These are phyloP conservation scores for Micropoecilia bifurca DNA, from an alignment of 2,797 vertebrate species.

Conservation along the genomic window DNA sequence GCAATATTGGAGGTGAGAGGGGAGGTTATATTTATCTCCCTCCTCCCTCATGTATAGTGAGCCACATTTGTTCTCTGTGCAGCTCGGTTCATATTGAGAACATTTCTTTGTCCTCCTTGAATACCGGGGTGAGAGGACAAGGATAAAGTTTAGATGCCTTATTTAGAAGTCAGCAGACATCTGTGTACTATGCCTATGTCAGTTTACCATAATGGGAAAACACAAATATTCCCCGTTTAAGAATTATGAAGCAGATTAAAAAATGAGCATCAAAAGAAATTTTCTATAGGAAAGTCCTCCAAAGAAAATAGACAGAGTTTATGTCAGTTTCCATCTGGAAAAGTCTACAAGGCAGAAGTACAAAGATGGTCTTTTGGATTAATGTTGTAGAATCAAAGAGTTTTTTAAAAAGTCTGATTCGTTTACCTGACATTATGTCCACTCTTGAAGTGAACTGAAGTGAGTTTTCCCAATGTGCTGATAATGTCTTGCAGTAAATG, in stretches of 20 bases:
- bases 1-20: conserved; percentile 57
- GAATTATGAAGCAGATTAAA: conserved; percentile 33
- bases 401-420: conserved; percentile 35
- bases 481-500: conserved; percentile 19
- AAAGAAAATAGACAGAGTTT: conserved; percentile 42
- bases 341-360: conserved; percentile 35
- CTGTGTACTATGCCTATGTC: conserved; percentile 24
- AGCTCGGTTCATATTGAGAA: conserved; percentile 40
- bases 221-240: conserved; percentile 33
- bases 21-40: conserved; percentile 73
- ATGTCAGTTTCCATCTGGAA: conserved; percentile 61
- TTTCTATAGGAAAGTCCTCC: conserved; percentile 29
- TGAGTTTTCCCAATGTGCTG: conserved; percentile 6
- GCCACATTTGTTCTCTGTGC: conserved; percentile 32
- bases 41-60: conserved; percentile 56
- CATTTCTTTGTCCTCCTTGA: conserved; percentile 58
- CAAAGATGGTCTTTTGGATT: conserved; percentile 46
- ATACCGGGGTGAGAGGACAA: conserved; percentile 37
- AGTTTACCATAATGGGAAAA: conserved; percentile 32
- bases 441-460: conserved; percentile 29
- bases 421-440: conserved; percentile 58
- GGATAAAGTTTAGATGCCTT: conserved; percentile 39
- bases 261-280: conserved; percentile 19
- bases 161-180: conserved; percentile 36
- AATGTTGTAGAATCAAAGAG: conserved; percentile 58